Base-by-base conservation (phyloP, 2,888 invertebrate genomes). In the Minunthozetes semirufus region DNA sequence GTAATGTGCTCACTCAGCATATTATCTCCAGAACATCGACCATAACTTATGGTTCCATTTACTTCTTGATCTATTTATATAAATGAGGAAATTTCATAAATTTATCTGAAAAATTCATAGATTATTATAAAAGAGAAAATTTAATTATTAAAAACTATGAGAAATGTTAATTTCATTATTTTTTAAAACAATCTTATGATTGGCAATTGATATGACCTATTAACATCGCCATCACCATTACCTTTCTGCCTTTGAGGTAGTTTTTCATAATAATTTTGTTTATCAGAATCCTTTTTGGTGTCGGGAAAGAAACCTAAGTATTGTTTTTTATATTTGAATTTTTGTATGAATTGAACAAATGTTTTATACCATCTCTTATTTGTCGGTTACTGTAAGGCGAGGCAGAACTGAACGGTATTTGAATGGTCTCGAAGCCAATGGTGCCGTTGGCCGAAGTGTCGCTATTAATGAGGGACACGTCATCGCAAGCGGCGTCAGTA, bases 11-110 rank as follows among this genome's bases (percentile, higher is more conserved):
- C 56, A 22, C 56, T 56, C 19, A 56, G 56, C 56, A 56, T 56
- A 56, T 56, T 56, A n/a, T 56, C 56, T 8, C 56, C 56, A 5
- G 56, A 3, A 22, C 56, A 56, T 9, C 56, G 56, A 9, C 56
- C 56, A n/a, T 56, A 56, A n/a, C n/a, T 56, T n/a, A 56, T 56
- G 22, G 56, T 56, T 9, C 56, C 56, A n/a, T 56, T 56, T 22
- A 56, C 56, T 22, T 56, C 56, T 22, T 56, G 56, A 11, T 56
- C 56, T 56, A 46, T 46, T 11, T 46, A 46, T 46, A 46, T 46
- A 46, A 11, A 46, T 46, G 15, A 46, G 46, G 15, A 46, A 46
- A 46, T 46, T 11, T 46, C 9, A 46, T 11, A 48, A 48, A 33
- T 33, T 33, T 33, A 33, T 5, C 15, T 48, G n/a, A 15, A 48